Evolutionary conservation across 2,113 vertebrate genomes (phyloP), one percentile per base, ranked within the genome.

Genomic region (Gambusia affinis): DNA sequence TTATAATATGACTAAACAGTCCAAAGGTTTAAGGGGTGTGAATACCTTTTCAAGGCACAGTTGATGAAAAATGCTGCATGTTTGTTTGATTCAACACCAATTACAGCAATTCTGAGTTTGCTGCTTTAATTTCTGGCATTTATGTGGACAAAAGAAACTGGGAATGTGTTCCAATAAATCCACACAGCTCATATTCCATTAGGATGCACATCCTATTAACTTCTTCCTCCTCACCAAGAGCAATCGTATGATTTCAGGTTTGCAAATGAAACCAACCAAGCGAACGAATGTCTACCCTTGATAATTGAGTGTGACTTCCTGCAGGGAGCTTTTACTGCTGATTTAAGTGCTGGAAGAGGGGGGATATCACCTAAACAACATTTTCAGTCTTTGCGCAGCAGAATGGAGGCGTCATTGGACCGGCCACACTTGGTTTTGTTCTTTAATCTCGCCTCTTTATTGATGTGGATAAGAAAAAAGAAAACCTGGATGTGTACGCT

Each of bases 231-330:
- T 70, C 72, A 76, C 64, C 85, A 81, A 86, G 66, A 71, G 67
- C 44, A 88, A 84, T 78, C 70, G 75, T 62, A 78, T 81, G 83
- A 85, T 86, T 89, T 81, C 47, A 71, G 65, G 70, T 87, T 83
- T 82, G 80, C 84, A 69, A 83, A 75, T 73, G 69, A 84, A 81
- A 81, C 76, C 39, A 89, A 72, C 33, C 33, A 54, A 66, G 60
- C 37, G 11, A 75, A 76, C 76, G 67, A 90, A 86, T 73, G 73
- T 84, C 67, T 78, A 86, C 83, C 71, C 88, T 85, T 86, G 72
- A 66, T 88, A 89, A 92, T 88, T 67, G 78, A 91, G 90, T 90
- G 91, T 85, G 92, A 93, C 91, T 93, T 93, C 92, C 91, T 90
- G 79, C 75, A 67, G 82, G 65, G 68, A 79, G 69, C 24, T 29